Conservation (phyloP, 2,113 vertebrate species). For the Burhinus bistriatus region DNA sequence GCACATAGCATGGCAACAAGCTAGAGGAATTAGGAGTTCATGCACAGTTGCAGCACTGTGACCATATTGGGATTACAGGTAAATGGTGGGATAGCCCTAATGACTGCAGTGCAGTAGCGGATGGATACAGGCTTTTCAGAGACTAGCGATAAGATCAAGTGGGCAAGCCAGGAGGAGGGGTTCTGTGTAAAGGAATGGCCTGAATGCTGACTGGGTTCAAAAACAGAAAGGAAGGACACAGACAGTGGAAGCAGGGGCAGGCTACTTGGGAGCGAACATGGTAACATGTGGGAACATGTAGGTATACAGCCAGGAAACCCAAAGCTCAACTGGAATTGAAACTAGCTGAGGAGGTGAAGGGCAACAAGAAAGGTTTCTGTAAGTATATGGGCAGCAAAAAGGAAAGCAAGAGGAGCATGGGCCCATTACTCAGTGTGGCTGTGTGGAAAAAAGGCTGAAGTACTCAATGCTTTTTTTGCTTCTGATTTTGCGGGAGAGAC, state of each 20-base stretch:
- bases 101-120: not conserved
- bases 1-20: not conserved
- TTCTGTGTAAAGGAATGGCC: not conserved
- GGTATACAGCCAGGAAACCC: not conserved
- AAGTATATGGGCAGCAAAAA: not conserved
- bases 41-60: not conserved
- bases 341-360: not conserved
- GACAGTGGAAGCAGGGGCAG: not conserved
- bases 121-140: not conserved
- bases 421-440: not conserved
- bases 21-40: not conserved
- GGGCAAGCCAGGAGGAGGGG: not conserved
- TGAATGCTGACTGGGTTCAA: not conserved
- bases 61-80: not conserved
- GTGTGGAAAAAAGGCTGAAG: not conserved
- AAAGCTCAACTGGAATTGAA: not conserved
- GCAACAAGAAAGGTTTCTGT: not conserved
- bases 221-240: not conserved
- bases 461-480: not conserved
- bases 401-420: not conserved
- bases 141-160: not conserved
- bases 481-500: not conserved
- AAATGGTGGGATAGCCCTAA: not conserved
- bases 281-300: not conserved
- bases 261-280: not conserved